Evolutionary conservation across 1,140 invertebrate genomes (phyloP).

Genomic region (Diuraphis noxia): DNA sequence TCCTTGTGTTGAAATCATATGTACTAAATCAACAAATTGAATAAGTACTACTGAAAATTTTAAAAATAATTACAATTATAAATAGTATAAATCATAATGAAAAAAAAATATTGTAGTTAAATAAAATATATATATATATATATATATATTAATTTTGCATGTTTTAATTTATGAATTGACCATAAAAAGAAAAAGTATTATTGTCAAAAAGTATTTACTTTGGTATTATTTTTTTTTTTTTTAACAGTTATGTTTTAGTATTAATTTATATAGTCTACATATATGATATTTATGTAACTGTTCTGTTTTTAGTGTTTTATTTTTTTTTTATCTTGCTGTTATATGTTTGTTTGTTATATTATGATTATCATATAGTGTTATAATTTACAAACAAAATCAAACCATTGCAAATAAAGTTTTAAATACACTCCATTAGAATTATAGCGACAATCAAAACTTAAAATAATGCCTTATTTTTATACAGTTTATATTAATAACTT

Average conservation of each 20-base stretch:
- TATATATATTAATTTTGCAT: neutral
- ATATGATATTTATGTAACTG: neutral
- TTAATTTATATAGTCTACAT: neutral
- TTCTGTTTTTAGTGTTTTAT: neutral
- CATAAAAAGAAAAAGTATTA: neutral
- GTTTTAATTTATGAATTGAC: neutral
- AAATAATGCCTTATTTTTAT: slow-evolving; percentile 1
- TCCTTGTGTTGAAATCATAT: neutral
- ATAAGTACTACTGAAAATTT: neutral
- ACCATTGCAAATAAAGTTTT: neutral
- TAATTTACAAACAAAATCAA: neutral
- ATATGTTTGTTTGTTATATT: neutral
- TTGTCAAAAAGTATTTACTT: neutral
- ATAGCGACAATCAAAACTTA: slow-evolving; percentile 30
- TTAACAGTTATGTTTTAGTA: neutral
- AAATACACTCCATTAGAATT: neutral
- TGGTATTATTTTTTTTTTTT: neutral
- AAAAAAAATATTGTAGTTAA: neutral
- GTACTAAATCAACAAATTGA: neutral
- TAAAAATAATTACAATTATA: neutral
- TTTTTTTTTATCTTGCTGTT: neutral
- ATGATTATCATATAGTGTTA: neutral
- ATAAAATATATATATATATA: neutral
- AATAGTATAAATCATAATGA: neutral
- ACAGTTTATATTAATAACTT: neutral